A percentile compares a stretch with the other conserved stretches of the same genome.
Evolutionary conservation across 2,888 invertebrate species (phyloP).

Genomic region (Myopa testacea): DNA sequence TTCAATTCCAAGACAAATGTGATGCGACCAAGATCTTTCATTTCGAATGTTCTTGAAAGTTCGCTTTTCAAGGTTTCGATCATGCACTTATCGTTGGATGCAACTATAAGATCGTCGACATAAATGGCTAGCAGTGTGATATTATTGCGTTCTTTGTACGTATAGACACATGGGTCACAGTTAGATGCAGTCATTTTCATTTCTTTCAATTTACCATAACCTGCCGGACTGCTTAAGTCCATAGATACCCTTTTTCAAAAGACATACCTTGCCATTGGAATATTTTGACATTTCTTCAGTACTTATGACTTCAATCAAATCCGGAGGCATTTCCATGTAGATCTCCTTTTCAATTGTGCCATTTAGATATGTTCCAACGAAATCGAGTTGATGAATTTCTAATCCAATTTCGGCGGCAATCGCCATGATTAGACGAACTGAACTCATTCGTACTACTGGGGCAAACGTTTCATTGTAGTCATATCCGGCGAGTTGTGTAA

Average conservation of each 20-base stretch:
- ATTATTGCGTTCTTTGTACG: not conserved
- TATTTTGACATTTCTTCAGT: not conserved
- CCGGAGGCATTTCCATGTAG: constrained; percentile 38
- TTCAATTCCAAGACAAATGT: constrained; percentile 42
- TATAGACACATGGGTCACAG: not conserved
- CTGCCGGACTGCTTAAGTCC: constrained; percentile 43
- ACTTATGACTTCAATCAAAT: constrained; percentile 15
- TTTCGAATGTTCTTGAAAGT: constrained; percentile 19
- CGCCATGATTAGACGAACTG: constrained; percentile 39
- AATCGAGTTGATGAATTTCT: constrained; percentile 38
- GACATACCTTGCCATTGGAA: constrained; percentile 31
- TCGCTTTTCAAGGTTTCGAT: constrained; percentile 27
- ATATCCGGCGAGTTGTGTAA: constrained; percentile 36
- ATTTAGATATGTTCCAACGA: constrained; percentile 42
- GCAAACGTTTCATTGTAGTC: constrained; percentile 42
- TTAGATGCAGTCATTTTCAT: not conserved
- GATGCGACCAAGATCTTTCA: too few species aligned
- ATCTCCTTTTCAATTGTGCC: constrained; percentile 41
- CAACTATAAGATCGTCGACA: constrained; percentile 30
- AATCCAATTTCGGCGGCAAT: constrained; percentile 39
- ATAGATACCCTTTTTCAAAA: constrained; percentile 39
- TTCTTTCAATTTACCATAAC: constrained; percentile 32
- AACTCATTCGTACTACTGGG: constrained; percentile 40
- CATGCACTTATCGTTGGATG: constrained; percentile 28
- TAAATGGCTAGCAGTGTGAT: not conserved